Conservation (phyloP, 2,888 invertebrate species). For the Chalcosyrphus nemorum region DNA sequence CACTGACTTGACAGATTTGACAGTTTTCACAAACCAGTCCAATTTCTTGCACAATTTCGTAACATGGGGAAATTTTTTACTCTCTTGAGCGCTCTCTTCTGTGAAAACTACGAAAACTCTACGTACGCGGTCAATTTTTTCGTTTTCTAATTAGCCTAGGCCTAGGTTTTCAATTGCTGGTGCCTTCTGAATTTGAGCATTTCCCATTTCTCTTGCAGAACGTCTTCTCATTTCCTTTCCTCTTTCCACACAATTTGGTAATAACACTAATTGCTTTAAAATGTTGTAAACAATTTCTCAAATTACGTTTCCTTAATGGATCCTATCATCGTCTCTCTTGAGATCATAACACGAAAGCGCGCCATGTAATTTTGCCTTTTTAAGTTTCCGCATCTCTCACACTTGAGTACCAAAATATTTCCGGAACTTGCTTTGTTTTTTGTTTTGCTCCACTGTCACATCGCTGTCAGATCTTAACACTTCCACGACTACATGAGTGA, state of each 20-base stretch:
- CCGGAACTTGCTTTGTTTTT: neutral
- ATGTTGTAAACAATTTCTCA: neutral
- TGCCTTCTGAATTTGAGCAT: no score
- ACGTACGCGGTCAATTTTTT: no score
- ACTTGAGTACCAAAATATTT: neutral
- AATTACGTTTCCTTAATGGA: neutral
- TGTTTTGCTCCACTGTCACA: constrained; percentile 40
- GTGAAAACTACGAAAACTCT: no score
- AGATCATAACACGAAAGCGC: neutral
- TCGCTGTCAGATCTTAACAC: constrained; percentile 56
- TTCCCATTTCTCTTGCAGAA: no score
- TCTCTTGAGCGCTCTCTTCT: no score
- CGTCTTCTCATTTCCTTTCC: no score
- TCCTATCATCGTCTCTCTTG: neutral
- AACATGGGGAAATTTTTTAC: no score
- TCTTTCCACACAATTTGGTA: neutral
- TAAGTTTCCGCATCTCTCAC: neutral
- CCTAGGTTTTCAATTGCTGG: no score
- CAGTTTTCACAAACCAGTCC: no score
- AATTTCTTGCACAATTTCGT: no score
- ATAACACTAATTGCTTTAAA: neutral
- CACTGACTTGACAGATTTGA: no score
- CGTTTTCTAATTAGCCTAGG: no score
- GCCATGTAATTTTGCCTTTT: neutral
- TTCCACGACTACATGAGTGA: constrained; percentile 23